Evolutionary conservation across 2,888 invertebrate genomes (phyloP), one percentile per base, ranked within the genome.

Genomic region (Eremobia ochroleuca): DNA sequence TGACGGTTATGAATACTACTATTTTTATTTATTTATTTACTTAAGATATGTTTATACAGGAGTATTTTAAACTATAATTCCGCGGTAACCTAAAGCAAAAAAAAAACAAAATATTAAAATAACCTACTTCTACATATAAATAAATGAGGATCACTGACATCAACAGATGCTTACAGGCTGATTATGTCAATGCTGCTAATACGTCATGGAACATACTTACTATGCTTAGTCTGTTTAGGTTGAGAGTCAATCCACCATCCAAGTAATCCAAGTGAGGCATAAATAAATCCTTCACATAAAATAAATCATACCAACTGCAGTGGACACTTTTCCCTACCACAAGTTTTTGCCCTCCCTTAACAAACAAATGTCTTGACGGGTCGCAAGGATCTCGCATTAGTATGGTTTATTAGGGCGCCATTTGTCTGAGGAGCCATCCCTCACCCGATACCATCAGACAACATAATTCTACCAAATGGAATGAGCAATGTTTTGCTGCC

Each of bases 371-470:
- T 75, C 73, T 73, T 83, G 88, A 88, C 78, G 70, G 58, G 64
- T 83, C 21, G 85, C 80, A 62, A 69, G 81, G 79, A 82, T 82
- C 75, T 79, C 79, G 78, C 87, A 86, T 85, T 86, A 79, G 82
- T 83, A 83, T 88, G 81, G 73, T 85, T 76, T 87, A 87, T 83
- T 85, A 85, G 87, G 73, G 73, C 70, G n/a, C 70, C 83, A 76
- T 89, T 87, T 79, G 82, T 86, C 73, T 71, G 77, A 75, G 73
- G 52, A 61, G 70, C 75, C 80, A 89, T 88, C 76, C 71, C 25
- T 89, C 87, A 88, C 70, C 28, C 71, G 90, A 87, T 87, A 87
- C 72, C 55, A 89, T 88, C 90, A 34, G 79, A 84, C 89, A 86
- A 77, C 75, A 79, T 82, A 77, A 86, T 87, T 86, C 82, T 75